These are phyloP conservation scores for Drosophila truncata DNA, from an alignment of 1,140 invertebrate species.

Conservation along the genomic window DNA sequence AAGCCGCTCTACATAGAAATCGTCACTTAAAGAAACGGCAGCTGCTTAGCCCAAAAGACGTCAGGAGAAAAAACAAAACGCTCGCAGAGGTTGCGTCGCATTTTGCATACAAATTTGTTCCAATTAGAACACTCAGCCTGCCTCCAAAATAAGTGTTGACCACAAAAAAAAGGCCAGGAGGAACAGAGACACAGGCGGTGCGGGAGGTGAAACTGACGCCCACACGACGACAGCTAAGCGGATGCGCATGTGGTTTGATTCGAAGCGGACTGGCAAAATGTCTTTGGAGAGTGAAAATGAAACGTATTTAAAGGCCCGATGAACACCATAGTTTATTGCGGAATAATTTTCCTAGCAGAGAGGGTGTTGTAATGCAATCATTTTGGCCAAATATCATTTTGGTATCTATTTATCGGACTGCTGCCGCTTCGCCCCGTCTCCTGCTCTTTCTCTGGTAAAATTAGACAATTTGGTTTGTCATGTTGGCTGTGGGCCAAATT, in stretches of 20 bases:
- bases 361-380: conserved; percentile 42
- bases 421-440: conserved; percentile 7
- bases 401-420: conserved; percentile 17
- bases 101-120: conserved; percentile 77
- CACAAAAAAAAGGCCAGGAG: conserved; percentile 34
- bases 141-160: conserved; percentile 52
- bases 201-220: conserved; percentile 26
- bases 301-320: conserved; percentile 6
- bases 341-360: conserved; percentile 26
- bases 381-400: conserved; percentile 48
- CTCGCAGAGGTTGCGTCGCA: conserved; percentile 39
- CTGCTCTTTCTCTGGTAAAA: conserved; percentile 57
- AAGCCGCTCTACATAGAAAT: conserved; percentile 66
- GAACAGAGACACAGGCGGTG: not conserved
- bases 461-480: conserved; percentile 81
- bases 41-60: conserved; percentile 18
- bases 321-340: conserved; percentile 18
- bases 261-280: conserved; percentile 34
- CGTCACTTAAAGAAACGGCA: conserved; percentile 43
- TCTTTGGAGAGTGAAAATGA: conserved; percentile 38
- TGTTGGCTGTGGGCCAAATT: conserved; percentile 69
- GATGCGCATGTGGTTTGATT: conserved; percentile 54
- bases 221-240: conserved; percentile 60
- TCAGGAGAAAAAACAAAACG: conserved; percentile 22
- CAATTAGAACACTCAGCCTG: conserved; percentile 62